Evolutionary conservation across 2,113 vertebrate species (phyloP).

Genomic region (Eclectus roratus): DNA sequence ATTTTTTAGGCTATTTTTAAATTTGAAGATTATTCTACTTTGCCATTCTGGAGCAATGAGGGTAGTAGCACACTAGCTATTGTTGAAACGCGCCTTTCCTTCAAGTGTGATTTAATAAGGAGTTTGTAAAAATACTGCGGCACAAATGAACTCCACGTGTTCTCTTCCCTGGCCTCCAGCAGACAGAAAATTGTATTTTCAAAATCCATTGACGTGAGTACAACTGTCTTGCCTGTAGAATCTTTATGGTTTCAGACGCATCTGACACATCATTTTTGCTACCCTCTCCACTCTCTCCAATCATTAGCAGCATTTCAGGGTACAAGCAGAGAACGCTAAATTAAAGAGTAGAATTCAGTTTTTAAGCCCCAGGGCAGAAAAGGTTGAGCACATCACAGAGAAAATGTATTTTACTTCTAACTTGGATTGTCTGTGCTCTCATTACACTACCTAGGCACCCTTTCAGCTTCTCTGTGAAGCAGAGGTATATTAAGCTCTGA

Average conservation of each 20-base stretch:
- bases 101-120: neutral
- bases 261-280: conserved; percentile 20
- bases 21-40: neutral
- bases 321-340: conserved; percentile 32
- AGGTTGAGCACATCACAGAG: conserved; percentile 56
- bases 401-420: conserved; percentile 65
- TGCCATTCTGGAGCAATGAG: neutral
- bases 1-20: neutral
- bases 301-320: conserved; percentile 35
- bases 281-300: conserved; percentile 38
- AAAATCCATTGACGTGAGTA: conserved; percentile 22
- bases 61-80: neutral
- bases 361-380: conserved; percentile 62
- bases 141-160: neutral
- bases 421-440: conserved; percentile 36
- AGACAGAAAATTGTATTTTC: conserved; percentile 30
- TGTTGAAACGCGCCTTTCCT: neutral
- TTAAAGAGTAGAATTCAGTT: conserved; percentile 58
- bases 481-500: conserved; percentile 47
- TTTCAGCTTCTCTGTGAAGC: neutral
- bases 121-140: neutral
- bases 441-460: conserved; percentile 28
- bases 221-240: neutral
- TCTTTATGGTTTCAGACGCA: conserved; percentile 24
- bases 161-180: neutral